Percentiles rank a stretch among this genome's conserved stretches.
Evolutionary conservation across 1,140 invertebrate species (phyloP).

Genomic region (Atopsyche davidsoni): DNA sequence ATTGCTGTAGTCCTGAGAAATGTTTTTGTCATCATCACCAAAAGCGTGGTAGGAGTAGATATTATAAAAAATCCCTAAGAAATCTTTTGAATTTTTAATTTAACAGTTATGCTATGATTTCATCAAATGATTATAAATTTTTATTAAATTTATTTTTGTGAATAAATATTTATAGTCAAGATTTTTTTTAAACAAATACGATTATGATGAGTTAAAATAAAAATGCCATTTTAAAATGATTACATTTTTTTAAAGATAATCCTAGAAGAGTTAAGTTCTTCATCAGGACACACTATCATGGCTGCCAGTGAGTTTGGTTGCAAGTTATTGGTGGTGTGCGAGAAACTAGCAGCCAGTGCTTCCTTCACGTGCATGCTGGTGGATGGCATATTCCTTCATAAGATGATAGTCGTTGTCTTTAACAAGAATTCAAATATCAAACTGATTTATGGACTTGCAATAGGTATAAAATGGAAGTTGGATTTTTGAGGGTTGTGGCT

Average conservation of each 20-base stretch:
- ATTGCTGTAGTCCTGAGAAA: slow-evolving; percentile 51
- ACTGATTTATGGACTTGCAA: slow-evolving; percentile 40
- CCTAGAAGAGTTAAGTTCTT: slow-evolving; percentile 43
- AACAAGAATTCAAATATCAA: slow-evolving; percentile 40
- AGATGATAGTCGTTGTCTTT: slow-evolving; percentile 52
- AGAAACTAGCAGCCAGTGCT: slow-evolving; percentile 44
- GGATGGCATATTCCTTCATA: slow-evolving; percentile 53
- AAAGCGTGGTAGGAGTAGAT: slow-evolving; percentile 41
- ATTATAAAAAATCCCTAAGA: no score
- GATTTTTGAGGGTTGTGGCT: no score
- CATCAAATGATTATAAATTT: no score
- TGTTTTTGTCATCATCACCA: slow-evolving; percentile 47
- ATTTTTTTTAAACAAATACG: not conserved
- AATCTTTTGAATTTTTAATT: no score
- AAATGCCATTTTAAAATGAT: no score
- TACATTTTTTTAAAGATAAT: slow-evolving; percentile 37
- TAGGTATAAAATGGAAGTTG: no score
- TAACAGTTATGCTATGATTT: no score
- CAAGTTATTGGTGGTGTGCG: slow-evolving; percentile 44
- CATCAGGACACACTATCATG: slow-evolving; percentile 41
- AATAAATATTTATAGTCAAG: not conserved
- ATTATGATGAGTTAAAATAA: no score
- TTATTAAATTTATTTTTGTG: no score
- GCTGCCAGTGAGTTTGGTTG: slow-evolving; percentile 43
- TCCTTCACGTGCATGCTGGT: slow-evolving; percentile 57